These are phyloP conservation scores for Paramormyrops kingsleyae DNA, from an alignment of 2,113 vertebrate genomes.

Conservation along the genomic window DNA sequence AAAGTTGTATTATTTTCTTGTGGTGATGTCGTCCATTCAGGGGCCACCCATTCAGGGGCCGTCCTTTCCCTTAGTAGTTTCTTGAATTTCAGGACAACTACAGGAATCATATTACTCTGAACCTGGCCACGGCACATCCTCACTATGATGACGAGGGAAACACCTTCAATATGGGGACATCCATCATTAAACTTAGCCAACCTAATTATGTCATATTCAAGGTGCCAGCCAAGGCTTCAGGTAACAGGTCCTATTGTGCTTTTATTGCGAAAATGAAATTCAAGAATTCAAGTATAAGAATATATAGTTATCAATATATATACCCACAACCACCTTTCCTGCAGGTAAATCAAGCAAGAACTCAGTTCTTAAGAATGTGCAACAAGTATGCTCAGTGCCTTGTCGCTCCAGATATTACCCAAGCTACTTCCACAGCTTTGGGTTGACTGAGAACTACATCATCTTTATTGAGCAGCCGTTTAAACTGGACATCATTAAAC, in stretches of 20 bases:
- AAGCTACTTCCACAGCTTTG: constrained; percentile 93
- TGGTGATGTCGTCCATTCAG: not conserved
- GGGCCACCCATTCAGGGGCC: not conserved
- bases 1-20: not conserved
- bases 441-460: constrained; percentile 79
- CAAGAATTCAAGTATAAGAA: not conserved
- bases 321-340: not conserved
- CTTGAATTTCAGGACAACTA: constrained; percentile 73
- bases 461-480: constrained; percentile 87
- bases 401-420: constrained; percentile 71
- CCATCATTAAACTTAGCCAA: constrained; percentile 71
- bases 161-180: constrained; percentile 84
- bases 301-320: not conserved
- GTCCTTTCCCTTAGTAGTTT: constrained; percentile 6
- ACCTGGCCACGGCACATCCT: constrained; percentile 81
- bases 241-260: constrained; percentile 44
- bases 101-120: constrained; percentile 74
- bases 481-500: constrained; percentile 74
- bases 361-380: constrained; percentile 54
- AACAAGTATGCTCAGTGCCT: constrained; percentile 73
- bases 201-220: constrained; percentile 85
- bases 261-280: not conserved
- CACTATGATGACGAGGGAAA: constrained; percentile 86
- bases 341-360: constrained; percentile 44
- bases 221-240: constrained; percentile 66